Base-by-base conservation (phyloP, 1,140 invertebrate species). In the Trialeurodes vaporariorum region DNA sequence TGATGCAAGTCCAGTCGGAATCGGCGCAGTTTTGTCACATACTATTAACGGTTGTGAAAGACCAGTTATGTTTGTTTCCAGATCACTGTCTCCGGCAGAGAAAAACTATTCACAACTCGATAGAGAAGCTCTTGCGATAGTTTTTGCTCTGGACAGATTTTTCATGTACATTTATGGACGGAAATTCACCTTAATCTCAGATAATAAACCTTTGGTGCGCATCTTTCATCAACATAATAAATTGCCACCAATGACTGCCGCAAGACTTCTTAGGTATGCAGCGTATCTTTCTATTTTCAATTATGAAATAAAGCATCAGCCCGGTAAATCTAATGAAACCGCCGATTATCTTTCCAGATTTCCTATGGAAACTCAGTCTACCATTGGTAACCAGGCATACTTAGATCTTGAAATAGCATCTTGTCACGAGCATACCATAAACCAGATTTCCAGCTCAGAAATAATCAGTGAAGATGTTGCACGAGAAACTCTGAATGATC, bases 11-110 rank as follows among this genome's bases (percentile, higher is more conserved):
- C 67, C 74, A 1, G 77, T 77, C 71, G 82, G 80, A 22, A 70
- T 84, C 1, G 80, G 81, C 0, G 76, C 76, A 1, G 76, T 82
- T 2, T 68, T 84, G 0, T 74, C 75, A 1, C 81, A 84, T 65
- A 67, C 66, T 0, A 71, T 75, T 24, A 63, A 68, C 24, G 34
- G 59, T 40, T 75, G 83, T 22, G 75, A 76, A 72, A 72, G 70
- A 27, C 76, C 1, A 76, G n/a, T n/a, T n/a, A n/a, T n/a, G n/a
- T n/a, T n/a, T n/a, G n/a, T n/a, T n/a, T n/a, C n/a, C n/a, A n/a
- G n/a, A n/a, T n/a, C n/a, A n/a, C n/a, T n/a, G n/a, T n/a, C n/a
- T n/a, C n/a, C n/a, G n/a, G n/a, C n/a, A n/a, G n/a, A n/a, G n/a
- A n/a, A n/a, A n/a, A n/a, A n/a, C n/a, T n/a, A n/a, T n/a, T n/a